A percentile compares a stretch with the other conserved stretches of the same genome.
These are phyloP conservation scores for Avahi laniger DNA, from an alignment of 2,797 vertebrate genomes.

Conservation along the genomic window DNA sequence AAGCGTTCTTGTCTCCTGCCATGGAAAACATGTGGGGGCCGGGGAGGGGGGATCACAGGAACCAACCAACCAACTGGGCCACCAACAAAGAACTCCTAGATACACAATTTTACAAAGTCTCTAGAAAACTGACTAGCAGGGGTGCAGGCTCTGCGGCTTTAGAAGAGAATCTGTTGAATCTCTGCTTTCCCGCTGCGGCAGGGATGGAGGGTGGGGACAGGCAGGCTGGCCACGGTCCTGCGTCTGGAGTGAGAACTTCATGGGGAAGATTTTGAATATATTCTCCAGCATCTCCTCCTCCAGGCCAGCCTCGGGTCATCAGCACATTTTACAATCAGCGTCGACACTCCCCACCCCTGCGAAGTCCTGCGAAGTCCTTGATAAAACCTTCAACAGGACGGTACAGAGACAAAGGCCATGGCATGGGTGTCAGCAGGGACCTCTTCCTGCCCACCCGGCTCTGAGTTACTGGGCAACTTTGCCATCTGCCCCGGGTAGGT, in stretches of 20 bases:
- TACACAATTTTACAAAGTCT: neutral
- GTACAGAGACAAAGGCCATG: neutral
- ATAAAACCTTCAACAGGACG: neutral
- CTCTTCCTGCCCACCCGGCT: neutral
- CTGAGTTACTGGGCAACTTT: neutral
- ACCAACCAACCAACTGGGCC: neutral
- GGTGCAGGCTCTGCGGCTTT: too few relatives aligned
- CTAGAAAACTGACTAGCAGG: neutral
- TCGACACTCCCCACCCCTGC: neutral
- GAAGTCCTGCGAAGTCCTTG: neutral
- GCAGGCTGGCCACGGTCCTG: fast-evolving
- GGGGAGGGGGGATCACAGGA: neutral
- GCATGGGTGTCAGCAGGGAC: neutral
- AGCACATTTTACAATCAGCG: neutral
- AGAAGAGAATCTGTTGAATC: neutral
- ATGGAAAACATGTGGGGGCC: neutral
- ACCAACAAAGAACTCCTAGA: neutral
- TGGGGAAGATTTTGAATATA: neutral
- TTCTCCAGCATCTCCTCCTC: neutral
- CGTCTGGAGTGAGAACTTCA: neutral
- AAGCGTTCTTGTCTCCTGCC: neutral
- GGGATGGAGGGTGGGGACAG: too few relatives aligned
- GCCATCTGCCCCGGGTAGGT: neutral
- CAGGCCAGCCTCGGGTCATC: neutral
- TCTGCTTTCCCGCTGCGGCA: too few relatives aligned